Evolutionary conservation across 2,797 vertebrate species (phyloP).

Genomic region (Spinibarbus caldwelli): DNA sequence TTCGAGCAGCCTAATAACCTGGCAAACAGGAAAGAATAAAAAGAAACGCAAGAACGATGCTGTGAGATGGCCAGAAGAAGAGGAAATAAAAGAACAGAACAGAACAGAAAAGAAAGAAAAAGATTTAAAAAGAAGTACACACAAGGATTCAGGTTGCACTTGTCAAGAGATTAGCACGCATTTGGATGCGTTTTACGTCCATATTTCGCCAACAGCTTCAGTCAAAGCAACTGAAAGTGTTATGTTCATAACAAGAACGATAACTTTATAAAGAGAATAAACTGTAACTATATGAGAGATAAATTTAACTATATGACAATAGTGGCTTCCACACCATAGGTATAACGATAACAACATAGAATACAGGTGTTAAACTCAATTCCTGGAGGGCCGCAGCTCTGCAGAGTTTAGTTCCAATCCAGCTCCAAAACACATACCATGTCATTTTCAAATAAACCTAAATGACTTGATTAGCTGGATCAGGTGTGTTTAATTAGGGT

Average conservation of each 20-base stretch:
- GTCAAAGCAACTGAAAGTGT: slow-evolving; percentile 31
- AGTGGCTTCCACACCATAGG: neutral
- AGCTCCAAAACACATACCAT: neutral
- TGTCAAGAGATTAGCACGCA: slow-evolving; percentile 56
- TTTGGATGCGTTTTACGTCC: slow-evolving; percentile 29
- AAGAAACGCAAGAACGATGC: slow-evolving; percentile 78
- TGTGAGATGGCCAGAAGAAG: slow-evolving; percentile 67
- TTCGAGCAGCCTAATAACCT: slow-evolving; percentile 87
- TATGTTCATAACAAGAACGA: slow-evolving; percentile 26
- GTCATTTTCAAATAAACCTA: neutral
- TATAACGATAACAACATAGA: neutral
- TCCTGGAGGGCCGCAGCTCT: neutral
- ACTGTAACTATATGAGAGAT: neutral
- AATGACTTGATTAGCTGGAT: neutral
- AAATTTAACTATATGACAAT: neutral
- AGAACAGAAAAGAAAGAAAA: slow-evolving; percentile 58
- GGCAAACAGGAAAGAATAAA: slow-evolving; percentile 78
- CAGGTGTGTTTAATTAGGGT: neutral
- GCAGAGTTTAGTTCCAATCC: neutral
- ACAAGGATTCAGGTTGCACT: slow-evolving; percentile 61
- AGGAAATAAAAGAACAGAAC: slow-evolving; percentile 61
- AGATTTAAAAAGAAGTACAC: slow-evolving; percentile 59
- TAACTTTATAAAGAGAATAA: neutral
- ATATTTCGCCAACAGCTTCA: slow-evolving; percentile 27
- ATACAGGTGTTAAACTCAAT: neutral